These are phyloP conservation scores for Drosophila pectinifera DNA, from an alignment of 1,140 invertebrate species.

Conservation along the genomic window DNA sequence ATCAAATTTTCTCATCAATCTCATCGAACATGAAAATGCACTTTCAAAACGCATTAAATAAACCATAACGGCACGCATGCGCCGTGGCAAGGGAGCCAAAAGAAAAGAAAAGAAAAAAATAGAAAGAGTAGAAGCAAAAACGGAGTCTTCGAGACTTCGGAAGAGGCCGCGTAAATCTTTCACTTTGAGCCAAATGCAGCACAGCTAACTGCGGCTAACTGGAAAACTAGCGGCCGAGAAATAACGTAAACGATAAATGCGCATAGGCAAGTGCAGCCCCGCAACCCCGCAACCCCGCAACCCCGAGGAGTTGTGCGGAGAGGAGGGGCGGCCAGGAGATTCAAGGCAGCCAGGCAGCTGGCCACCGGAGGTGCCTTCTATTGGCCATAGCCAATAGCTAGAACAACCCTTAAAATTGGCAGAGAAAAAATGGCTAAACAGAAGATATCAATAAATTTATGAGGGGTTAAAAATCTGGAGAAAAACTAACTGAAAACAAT, in stretches of 20 bases:
- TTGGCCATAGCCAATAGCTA: neutral
- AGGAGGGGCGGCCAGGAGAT: slow-evolving; percentile 4
- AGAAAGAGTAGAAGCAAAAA: slow-evolving; percentile 9
- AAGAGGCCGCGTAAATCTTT: slow-evolving; percentile 80
- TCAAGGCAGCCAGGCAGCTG: slow-evolving; percentile 56
- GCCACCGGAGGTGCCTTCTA: slow-evolving; percentile 21
- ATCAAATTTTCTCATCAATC: slow-evolving; percentile 85
- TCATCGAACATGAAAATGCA: slow-evolving; percentile 85
- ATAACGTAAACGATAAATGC: slow-evolving; percentile 83
- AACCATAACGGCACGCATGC: slow-evolving; percentile 83
- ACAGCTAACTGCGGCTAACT: slow-evolving; percentile 79
- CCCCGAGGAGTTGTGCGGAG: slow-evolving; percentile 23
- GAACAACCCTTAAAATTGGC: slow-evolving; percentile 7
- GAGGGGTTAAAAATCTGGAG: neutral
- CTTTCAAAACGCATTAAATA: slow-evolving; percentile 85
- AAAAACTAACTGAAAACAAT: no score
- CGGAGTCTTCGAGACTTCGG: slow-evolving; percentile 8
- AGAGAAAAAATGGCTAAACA: no score
- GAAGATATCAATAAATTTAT: neutral
- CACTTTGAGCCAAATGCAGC: slow-evolving; percentile 81
- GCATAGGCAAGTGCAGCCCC: slow-evolving; percentile 75
- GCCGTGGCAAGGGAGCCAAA: slow-evolving; percentile 37
- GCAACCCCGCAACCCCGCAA: slow-evolving; percentile 45
- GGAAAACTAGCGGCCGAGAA: slow-evolving; percentile 81
- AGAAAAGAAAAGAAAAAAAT: neutral